A percentile compares a stretch with the other conserved stretches of the same genome.
These are phyloP conservation scores for Microtus richardsoni DNA, from an alignment of 2,113 vertebrate species.

Conservation along the genomic window DNA sequence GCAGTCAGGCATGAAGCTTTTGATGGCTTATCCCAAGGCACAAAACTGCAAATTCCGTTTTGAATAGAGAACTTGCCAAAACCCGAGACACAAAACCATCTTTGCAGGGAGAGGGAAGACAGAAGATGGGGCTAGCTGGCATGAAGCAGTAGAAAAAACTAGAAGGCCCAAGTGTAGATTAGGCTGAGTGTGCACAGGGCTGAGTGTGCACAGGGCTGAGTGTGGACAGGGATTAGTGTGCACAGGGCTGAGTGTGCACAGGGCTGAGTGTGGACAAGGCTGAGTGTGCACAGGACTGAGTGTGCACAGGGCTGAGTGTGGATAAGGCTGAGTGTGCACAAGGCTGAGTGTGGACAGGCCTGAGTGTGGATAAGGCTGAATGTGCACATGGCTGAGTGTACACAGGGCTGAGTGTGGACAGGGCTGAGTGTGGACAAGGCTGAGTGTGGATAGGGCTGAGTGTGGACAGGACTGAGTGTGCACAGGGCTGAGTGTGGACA, in stretches of 20 bases:
- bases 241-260: fast-evolving
- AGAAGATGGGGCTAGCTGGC: fast-evolving
- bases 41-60: not conserved
- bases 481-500: not conserved
- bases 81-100: not conserved
- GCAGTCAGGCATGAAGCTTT: not conserved
- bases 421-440: no score
- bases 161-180: not conserved
- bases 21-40: not conserved
- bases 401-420: no score
- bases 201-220: no score
- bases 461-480: fast-evolving
- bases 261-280: fast-evolving
- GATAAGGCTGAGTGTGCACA: no score
- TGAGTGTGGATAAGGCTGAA: no score
- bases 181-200: no score
- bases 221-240: fast-evolving
- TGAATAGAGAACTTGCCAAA: not conserved
- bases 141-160: not conserved
- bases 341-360: no score
- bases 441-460: no score
- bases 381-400: no score
- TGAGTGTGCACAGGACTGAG: no score
- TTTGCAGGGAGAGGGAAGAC: not conserved
- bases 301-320: fast-evolving